Conservation (phyloP, 2,797 vertebrate genomes). For the Synaphobranchus kaupii region DNA sequence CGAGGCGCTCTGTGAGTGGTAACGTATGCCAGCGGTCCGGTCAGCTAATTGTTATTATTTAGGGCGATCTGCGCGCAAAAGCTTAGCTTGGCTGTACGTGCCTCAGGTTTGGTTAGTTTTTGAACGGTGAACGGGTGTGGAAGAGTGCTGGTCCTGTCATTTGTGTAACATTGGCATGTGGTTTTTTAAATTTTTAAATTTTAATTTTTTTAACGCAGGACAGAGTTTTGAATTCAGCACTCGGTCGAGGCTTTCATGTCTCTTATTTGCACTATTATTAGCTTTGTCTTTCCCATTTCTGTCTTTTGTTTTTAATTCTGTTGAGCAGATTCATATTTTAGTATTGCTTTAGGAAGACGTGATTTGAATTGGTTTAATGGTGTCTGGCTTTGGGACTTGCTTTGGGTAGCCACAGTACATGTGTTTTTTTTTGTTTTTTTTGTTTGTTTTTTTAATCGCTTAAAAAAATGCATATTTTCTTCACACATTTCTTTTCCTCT, state of each 20-base stretch:
- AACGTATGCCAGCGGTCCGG: neutral
- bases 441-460: neutral
- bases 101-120: neutral
- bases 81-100: neutral
- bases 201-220: neutral
- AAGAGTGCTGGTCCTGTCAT: neutral
- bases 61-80: neutral
- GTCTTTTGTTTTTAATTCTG: neutral
- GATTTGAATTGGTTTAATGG: neutral
- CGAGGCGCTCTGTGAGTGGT: constrained; percentile 6
- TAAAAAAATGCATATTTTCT: neutral
- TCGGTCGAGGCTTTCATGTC: neutral
- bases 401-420: neutral
- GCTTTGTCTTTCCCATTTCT: neutral
- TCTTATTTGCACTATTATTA: neutral
- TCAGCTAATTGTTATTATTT: neutral
- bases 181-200: neutral
- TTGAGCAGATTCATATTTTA: neutral
- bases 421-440: neutral
- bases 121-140: neutral
- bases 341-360: neutral
- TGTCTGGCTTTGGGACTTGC: neutral
- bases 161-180: neutral
- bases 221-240: neutral
- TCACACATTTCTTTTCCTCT: neutral